Evolutionary conservation across 2,113 vertebrate species (phyloP).

Genomic region (Mormoops blainvillei): DNA sequence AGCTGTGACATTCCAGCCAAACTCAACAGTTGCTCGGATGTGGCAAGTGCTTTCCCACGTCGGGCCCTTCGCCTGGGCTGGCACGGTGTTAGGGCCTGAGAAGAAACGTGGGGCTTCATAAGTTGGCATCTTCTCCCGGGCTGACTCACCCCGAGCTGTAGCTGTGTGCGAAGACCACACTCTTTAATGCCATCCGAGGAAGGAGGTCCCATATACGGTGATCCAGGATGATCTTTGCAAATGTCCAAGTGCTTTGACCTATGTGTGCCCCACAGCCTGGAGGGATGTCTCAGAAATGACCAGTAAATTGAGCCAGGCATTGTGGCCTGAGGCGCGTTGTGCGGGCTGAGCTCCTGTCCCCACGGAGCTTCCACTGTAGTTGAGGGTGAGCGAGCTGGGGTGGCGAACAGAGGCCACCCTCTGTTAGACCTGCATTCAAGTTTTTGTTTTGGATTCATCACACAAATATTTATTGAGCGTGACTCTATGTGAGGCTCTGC

Average conservation of each 20-base stretch:
- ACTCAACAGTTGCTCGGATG: neutral
- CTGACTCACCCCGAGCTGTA: neutral
- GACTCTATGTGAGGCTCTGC: accelerated
- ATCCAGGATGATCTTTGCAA: neutral
- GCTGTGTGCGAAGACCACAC: neutral
- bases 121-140: neutral
- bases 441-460: neutral
- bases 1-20: neutral
- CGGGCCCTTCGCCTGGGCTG: neutral
- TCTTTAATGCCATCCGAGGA: neutral
- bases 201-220: accelerated
- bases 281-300: neutral
- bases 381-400: neutral
- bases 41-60: neutral
- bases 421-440: neutral
- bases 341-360: neutral
- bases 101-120: neutral
- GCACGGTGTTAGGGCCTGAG: neutral
- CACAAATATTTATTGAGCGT: neutral
- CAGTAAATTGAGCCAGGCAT: neutral
- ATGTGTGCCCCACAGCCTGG: neutral
- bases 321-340: accelerated
- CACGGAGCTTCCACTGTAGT: accelerated
- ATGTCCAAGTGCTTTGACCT: neutral
- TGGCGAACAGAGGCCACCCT: neutral